Percentiles rank a stretch among this genome's conserved stretches.
These are phyloP conservation scores for Strix occidentalis DNA, from an alignment of 2,797 vertebrate species.

Conservation along the genomic window DNA sequence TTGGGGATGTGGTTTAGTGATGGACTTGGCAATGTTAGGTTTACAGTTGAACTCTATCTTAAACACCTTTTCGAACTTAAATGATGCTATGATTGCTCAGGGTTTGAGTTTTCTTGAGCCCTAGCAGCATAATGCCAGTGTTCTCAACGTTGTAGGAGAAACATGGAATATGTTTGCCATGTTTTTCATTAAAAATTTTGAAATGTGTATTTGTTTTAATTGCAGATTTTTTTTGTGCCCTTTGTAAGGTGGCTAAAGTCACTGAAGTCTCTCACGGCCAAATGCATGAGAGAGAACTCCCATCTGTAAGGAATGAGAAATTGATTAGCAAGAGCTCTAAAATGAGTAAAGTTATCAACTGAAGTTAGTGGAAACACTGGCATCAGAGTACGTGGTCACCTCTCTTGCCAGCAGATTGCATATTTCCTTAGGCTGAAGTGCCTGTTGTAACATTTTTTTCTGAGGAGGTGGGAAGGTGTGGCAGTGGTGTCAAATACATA, in stretches of 20 bases:
- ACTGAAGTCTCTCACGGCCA: not conserved
- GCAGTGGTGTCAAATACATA: rapidly evolving
- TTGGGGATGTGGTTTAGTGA: not conserved
- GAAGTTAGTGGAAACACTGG: not conserved
- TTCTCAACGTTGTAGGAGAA: not conserved
- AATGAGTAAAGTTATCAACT: not conserved
- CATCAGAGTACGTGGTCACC: rapidly evolving
- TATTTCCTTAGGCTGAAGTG: not conserved
- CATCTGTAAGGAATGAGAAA: not conserved
- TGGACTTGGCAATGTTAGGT: not conserved
- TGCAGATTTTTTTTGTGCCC: not conserved
- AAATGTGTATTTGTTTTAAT: not conserved
- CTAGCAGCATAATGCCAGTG: not conserved
- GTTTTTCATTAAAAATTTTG: not conserved
- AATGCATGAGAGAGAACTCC: not conserved
- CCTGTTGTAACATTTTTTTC: rapidly evolving
- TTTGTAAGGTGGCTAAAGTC: not conserved
- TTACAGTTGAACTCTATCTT: not conserved
- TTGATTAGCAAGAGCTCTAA: not conserved
- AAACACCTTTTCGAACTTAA: not conserved
- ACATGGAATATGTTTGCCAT: not conserved
- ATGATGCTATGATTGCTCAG: not conserved
- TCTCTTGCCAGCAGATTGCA: not conserved
- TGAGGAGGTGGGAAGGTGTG: rapidly evolving
- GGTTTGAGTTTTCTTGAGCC: not conserved